These are phyloP conservation scores for Protaetia brevitarsis DNA, from an alignment of 1,140 invertebrate species.

Conservation along the genomic window DNA sequence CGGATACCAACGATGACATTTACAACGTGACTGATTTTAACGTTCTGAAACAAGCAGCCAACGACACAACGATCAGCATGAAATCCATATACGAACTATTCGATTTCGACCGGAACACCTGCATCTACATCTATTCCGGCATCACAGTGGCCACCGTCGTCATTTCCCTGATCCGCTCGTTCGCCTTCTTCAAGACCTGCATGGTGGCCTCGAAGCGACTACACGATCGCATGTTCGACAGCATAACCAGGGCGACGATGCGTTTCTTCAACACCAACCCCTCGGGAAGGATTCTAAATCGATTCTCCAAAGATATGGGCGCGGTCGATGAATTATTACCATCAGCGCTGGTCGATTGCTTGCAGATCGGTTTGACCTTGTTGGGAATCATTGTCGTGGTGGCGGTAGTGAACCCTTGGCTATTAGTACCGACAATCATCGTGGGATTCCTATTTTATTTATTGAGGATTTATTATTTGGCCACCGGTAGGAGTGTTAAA, in stretches of 20 bases:
- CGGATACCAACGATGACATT: neutral
- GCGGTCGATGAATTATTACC: slow-evolving; percentile 83
- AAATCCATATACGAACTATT: neutral
- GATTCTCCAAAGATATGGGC: slow-evolving; percentile 73
- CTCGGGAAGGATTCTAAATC: slow-evolving; percentile 68
- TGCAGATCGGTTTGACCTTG: slow-evolving; percentile 56
- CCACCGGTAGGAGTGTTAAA: slow-evolving; percentile 80
- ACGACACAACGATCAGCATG: neutral
- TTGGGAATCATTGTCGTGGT: slow-evolving; percentile 75
- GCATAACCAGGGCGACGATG: slow-evolving; percentile 77
- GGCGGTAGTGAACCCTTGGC: slow-evolving; percentile 69
- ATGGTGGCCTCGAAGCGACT: slow-evolving; percentile 73
- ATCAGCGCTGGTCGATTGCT: slow-evolving; percentile 68
- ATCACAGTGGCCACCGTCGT: slow-evolving; percentile 58
- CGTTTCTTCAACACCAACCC: slow-evolving; percentile 87
- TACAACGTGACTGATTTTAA: neutral
- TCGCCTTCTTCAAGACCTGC: slow-evolving; percentile 73
- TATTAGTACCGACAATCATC: slow-evolving; percentile 65
- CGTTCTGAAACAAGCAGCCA: neutral
- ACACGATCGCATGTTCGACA: slow-evolving; percentile 81
- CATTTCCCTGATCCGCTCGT: slow-evolving; percentile 59
- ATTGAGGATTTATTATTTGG: slow-evolving; percentile 72
- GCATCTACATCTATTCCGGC: slow-evolving; percentile 50
- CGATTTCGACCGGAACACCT: slow-evolving; percentile 32
- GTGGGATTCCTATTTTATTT: slow-evolving; percentile 70